Conservation (phyloP, 2,113 vertebrate genomes). For the Excalfactoria chinensis region DNA sequence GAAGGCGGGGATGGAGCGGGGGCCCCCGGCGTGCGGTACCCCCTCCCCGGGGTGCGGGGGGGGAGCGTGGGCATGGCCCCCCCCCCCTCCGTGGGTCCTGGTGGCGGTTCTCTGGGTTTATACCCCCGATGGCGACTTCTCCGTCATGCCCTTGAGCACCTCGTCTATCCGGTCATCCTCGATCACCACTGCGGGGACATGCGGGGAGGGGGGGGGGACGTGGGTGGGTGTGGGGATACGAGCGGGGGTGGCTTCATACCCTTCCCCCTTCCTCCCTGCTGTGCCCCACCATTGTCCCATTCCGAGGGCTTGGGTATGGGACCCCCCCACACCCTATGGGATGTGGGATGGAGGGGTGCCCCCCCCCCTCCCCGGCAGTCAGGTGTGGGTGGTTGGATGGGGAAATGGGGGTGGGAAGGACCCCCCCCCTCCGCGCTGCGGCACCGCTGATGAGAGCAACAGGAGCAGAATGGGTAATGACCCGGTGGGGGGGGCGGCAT, state of each 20-base stretch:
- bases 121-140: conserved; percentile 96
- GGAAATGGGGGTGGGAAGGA: conserved; percentile 3
- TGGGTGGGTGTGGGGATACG: neutral
- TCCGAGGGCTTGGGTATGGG: too few relatives aligned
- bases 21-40: neutral
- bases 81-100: conserved; percentile 70
- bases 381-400: too few relatives aligned
- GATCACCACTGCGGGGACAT: conserved; percentile 92
- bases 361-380: too few relatives aligned
- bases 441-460: conserved; percentile 54
- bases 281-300: neutral
- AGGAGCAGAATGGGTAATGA: conserved; percentile 62
- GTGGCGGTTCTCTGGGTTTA: conserved; percentile 76
- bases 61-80: conserved; percentile 79
- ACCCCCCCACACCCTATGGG: too few relatives aligned
- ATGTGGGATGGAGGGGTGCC: neutral
- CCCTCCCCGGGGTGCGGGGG: neutral
- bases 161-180: conserved; percentile 99
- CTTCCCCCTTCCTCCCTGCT: neutral
- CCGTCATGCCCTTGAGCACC: conserved; percentile 97
- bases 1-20: neutral
- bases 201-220: neutral
- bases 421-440: conserved; percentile 38
- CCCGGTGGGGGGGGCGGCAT: conserved; percentile 21
- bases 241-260: too few relatives aligned